Percentiles rank a stretch among this genome's conserved stretches.
These are phyloP conservation scores for Myripristis jacobus DNA, from an alignment of 2,797 vertebrate species.

Conservation along the genomic window DNA sequence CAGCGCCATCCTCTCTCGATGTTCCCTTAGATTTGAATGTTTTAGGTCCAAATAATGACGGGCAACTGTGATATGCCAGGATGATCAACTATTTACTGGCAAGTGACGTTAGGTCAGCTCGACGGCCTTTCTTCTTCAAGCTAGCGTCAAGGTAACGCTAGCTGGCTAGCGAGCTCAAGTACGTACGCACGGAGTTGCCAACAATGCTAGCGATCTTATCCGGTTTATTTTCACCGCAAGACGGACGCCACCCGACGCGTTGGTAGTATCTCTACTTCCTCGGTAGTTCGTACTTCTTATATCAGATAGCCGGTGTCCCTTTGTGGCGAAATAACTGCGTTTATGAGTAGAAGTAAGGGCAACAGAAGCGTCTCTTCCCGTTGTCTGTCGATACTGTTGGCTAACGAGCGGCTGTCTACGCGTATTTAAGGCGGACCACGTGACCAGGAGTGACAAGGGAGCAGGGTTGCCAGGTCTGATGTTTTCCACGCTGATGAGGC, in stretches of 20 bases:
- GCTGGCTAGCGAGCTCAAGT: constrained; percentile 61
- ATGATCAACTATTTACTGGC: constrained; percentile 23
- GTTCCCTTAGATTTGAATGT: constrained; percentile 36
- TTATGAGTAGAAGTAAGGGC: constrained; percentile 36
- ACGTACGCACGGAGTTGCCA: constrained; percentile 57
- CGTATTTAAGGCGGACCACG: constrained; percentile 62
- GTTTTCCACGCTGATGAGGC: too few species aligned
- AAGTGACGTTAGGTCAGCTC: constrained; percentile 52
- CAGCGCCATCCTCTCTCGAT: constrained; percentile 82
- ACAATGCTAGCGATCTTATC: constrained; percentile 37
- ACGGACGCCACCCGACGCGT: neutral
- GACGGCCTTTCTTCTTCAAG: constrained; percentile 64
- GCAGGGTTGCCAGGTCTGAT: too few species aligned
- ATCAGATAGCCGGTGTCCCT: neutral
- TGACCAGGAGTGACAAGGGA: constrained; percentile 40
- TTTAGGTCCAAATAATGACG: constrained; percentile 40
- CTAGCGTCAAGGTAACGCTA: constrained; percentile 65
- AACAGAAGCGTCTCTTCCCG: constrained; percentile 26
- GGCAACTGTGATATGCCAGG: constrained; percentile 59
- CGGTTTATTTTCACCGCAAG: constrained; percentile 14
- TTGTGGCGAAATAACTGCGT: constrained; percentile 19
- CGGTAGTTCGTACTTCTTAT: neutral
- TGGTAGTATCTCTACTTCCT: neutral
- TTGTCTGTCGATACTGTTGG: constrained; percentile 53
- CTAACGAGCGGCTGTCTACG: constrained; percentile 47